Evolutionary conservation across 2,888 invertebrate genomes (phyloP), one percentile per base, ranked within the genome.

Genomic region (Myathropa florea): DNA sequence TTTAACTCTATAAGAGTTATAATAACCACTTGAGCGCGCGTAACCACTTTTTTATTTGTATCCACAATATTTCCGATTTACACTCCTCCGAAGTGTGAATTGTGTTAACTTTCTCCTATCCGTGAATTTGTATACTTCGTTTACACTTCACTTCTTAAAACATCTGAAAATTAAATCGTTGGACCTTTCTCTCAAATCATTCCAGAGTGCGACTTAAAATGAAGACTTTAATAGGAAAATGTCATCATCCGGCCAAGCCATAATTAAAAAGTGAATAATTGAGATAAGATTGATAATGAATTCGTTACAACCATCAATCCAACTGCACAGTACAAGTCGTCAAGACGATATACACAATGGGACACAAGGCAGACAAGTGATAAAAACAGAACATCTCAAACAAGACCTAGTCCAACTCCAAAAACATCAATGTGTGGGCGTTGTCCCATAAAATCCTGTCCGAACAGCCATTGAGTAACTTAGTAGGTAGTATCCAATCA

Each of bases 401-500:
- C 46, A 46, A 33, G 33, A 6, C 28, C 33, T 7, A n/a, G 53
- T 53, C n/a, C 10, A n/a, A 10, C 57, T 57, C 7, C 57, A 23
- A 57, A n/a, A 23, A 23, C 46, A n/a, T 46, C 4, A 39, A 39
- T 28, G 39, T 46, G 71, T 60, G 39, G 71, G 60, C 39, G 14
- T 28, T 33, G 0, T 30, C 30, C 14, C 60, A 71, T 71, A 68
- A 70, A 59, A 39, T 59, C 12, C 18, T n/a, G 4, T 33, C 59
- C 26, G 10, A 59, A 28, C 18, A 39, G 18, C 12, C 23, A 61
- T 72, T 63, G 72, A 61, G 72, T 72, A 72, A 72, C 72, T 28
- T 30, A 61, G 61, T 59, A 77, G 61, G 30, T 71, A 46, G 64
- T 59, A 28, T 24, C 64, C 71, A 71, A 71, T 79, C 78, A 79